Evolutionary conservation across 2,797 vertebrate species (phyloP).

Genomic region (Austrolebias charrua): DNA sequence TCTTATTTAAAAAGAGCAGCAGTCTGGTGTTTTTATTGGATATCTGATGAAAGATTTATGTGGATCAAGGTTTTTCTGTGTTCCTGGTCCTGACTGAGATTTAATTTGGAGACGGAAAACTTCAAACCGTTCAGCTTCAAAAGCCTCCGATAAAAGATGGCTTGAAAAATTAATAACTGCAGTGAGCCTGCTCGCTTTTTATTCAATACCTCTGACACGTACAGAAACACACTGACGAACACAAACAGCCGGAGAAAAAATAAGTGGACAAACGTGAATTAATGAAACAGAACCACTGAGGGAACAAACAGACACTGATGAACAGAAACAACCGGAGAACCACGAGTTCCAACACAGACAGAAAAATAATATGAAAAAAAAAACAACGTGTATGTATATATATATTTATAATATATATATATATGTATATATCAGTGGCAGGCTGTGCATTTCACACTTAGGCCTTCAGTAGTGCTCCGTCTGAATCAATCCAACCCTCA

Average conservation of each 20-base stretch:
- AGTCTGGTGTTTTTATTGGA: background rate
- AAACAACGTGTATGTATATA: too few relatives aligned
- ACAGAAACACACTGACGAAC: background rate
- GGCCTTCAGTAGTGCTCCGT: too few relatives aligned
- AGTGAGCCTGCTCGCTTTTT: constrained; percentile 36
- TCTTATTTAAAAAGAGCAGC: background rate
- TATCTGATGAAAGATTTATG: background rate
- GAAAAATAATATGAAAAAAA: too few relatives aligned
- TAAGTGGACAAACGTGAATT: too few relatives aligned
- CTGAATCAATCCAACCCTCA: too few relatives aligned
- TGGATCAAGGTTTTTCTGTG: constrained; percentile 12
- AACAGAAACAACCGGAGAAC: too few relatives aligned
- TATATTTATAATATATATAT: too few relatives aligned
- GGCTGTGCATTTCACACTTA: too few relatives aligned
- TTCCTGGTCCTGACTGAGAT: constrained; percentile 31
- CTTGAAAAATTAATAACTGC: constrained; percentile 65
- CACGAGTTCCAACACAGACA: too few relatives aligned
- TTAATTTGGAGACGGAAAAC: constrained; percentile 25
- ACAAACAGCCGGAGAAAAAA: background rate
- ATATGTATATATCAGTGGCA: too few relatives aligned
- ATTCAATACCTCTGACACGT: constrained; percentile 41
- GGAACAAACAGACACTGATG: too few relatives aligned
- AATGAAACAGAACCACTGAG: too few relatives aligned
- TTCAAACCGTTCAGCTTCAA: constrained; percentile 62
- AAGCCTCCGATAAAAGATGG: constrained; percentile 33